Base-by-base conservation (phyloP, 1,140 invertebrate genomes). In the Chrysopa pallens region DNA sequence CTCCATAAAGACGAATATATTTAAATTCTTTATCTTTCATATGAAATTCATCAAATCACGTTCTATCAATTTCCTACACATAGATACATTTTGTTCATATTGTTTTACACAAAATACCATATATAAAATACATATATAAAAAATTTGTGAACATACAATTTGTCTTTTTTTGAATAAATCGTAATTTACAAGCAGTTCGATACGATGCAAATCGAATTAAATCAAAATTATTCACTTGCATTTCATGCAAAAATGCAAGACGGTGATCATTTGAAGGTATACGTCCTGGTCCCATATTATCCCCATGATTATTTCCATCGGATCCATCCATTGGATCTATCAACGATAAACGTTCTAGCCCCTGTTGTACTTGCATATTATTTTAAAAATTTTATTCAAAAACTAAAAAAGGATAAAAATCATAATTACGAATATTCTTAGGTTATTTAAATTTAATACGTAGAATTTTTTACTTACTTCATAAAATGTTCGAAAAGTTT, bases 121-220 rank as follows among this genome's bases (percentile, higher is more conserved):
- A 43, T 8, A 1, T 17, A 29, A 43, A 45, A 37, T 36, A 7
- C 12, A 8, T 11, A 44, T 35, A 7, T 46, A 11, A 15, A 8
- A 38, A 46, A 50, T 41, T 41, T 7, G 12, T 12, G 7, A 43
- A 35, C 80, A 79, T 65, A 85, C 83, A 68, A 54, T 92, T 91
- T 46, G 90, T 88, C 67, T 92, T 92, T 63, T 92, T 96, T 63
- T 98, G 94, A 50, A 98, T 86, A 65, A 92, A 97, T 59, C 92
- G 71, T 12, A 98, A 66, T 67, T 98, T 98, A 53, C 87, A 94
- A 1, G 94, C 93, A 28, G 92, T 96, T 46, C 94, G 73, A 61
- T 98, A 98, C 6, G 91, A 94, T 39, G 93, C 86, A 65, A 97
- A 97, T 51, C 92, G 72, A 50, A 98, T 97, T 38, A 85, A 77